phyloP scores from a whole-genome alignment of 2,888 invertebrate genomes.

The Leptinotarsa rubiginosa region DNA sequence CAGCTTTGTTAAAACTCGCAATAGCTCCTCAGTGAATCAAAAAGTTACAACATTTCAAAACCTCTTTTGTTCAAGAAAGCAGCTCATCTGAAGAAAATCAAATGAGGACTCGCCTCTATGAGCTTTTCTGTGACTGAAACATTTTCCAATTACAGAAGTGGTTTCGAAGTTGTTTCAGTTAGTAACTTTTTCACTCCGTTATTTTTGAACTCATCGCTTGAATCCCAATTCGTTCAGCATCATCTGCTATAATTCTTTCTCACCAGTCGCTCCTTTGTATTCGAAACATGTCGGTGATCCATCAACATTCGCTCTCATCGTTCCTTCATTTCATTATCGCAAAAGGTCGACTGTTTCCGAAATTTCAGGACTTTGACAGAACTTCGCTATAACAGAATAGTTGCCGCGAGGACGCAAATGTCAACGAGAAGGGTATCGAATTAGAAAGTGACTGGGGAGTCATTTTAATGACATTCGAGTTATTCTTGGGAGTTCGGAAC shows the following conservation, averaged over 20 bases:
- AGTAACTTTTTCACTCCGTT: too few relatives aligned
- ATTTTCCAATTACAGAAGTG: too few relatives aligned
- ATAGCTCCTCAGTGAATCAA: too few relatives aligned
- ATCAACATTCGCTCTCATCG: not conserved
- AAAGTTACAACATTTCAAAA: too few relatives aligned
- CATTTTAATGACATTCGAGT: not conserved
- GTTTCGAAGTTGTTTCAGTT: too few relatives aligned
- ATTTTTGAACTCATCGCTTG: not conserved
- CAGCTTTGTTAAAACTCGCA: too few relatives aligned
- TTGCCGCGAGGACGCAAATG: not conserved
- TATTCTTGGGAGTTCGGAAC: not conserved
- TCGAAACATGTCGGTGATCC: not conserved
- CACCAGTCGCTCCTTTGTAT: not conserved
- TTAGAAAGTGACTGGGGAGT: not conserved
- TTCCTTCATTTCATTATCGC: not conserved
- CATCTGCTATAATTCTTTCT: not conserved
- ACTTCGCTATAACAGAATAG: not conserved
- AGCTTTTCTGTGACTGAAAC: too few relatives aligned
- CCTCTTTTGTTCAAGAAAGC: too few relatives aligned
- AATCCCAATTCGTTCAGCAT: not conserved
- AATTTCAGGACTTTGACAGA: not conserved
- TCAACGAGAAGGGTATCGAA: conserved; percentile 7
- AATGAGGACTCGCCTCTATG: too few relatives aligned
- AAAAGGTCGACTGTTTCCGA: not conserved
- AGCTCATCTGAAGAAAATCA: too few relatives aligned